phyloP scores from a whole-genome alignment of 2,888 invertebrate species.

The Tortrix viridana region DNA sequence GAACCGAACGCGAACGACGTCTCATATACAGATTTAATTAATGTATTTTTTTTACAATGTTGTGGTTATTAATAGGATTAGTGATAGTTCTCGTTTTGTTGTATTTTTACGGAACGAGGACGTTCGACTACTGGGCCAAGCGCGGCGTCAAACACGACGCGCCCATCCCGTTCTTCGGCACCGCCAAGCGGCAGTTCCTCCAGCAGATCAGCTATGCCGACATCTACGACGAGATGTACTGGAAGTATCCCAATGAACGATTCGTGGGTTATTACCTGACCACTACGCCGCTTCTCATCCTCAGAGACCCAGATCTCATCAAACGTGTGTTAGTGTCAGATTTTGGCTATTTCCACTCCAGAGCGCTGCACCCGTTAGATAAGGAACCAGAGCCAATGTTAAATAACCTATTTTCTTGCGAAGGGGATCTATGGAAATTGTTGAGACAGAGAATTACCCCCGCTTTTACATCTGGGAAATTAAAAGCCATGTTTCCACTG shows the following conservation, averaged over 20 bases:
- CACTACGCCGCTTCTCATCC: conserved; percentile 40
- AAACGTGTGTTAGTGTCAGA: conserved; percentile 43
- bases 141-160: conserved; percentile 40
- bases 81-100: conserved; percentile 15
- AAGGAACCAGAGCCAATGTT: conserved; percentile 41
- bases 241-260: conserved; percentile 42
- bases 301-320: conserved; percentile 44
- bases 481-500: conserved; percentile 47
- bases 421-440: conserved; percentile 43
- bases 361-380: conserved; percentile 39
- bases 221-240: conserved; percentile 38
- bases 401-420: conserved; percentile 44
- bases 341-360: conserved; percentile 40
- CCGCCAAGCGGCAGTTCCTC: conserved; percentile 26
- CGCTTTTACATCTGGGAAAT: conserved; percentile 44
- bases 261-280: conserved; percentile 40
- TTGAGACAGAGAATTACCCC: conserved; percentile 41
- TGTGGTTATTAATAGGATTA: neutral
- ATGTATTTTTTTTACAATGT: neutral
- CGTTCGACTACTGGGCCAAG: conserved; percentile 41
- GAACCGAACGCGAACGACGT: neutral
- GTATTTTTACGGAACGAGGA: conserved; percentile 39
- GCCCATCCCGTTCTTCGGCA: conserved; percentile 42
- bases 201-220: conserved; percentile 38
- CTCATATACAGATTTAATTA: neutral